Base-by-base conservation (phyloP, 2,797 vertebrate species). In the Eptatretus atami region DNA sequence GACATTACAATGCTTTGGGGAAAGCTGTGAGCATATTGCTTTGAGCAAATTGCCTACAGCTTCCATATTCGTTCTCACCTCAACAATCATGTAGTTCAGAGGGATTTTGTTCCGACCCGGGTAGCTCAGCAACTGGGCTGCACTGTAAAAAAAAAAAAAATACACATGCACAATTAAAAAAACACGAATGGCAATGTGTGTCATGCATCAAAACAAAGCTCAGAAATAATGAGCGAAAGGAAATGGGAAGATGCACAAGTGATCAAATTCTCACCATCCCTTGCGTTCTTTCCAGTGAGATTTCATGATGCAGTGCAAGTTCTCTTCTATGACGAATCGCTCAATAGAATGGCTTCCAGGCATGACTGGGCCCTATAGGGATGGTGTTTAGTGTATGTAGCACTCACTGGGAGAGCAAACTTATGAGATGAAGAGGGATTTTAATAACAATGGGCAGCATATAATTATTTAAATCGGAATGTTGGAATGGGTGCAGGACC, bases 81-180 rank as follows among this genome's bases (percentile, higher is more conserved):
- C 92, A 63, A 96, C 90, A 15, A 98, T 94, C 70, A 96, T 88
- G 70, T 98, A 98, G 74, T 98, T 98, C 70, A 98, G 78, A 1
- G 92, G 92, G 69, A 96, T 96, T 74, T 94, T 98, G 71, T 82
- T 96, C 69, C 93, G 95, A 63, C 87, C 86, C 5, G 86, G 88
- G 68, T 96, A 98, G 73, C 88, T 93, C 67, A 96, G 78, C 64
- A 98, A 74, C 73, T 98, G 80, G 14, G 81, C 80, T 68, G 83
- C 83, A 70, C 82, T 85, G 68, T 31, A 70, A 71, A 69, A 68
- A 64, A 67, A 52, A 19, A 19, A 19, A 19, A 19, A 19, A 19
- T 19, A 44, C 6, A 44, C 31, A 44, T 44, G 57, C 3, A n/a
- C 57, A 61, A 10, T 61, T 25, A 12, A 61, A 2, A 14, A n/a